Evolutionary conservation across 1,140 invertebrate genomes (phyloP).

Genomic region (Lucilia cuprina): DNA sequence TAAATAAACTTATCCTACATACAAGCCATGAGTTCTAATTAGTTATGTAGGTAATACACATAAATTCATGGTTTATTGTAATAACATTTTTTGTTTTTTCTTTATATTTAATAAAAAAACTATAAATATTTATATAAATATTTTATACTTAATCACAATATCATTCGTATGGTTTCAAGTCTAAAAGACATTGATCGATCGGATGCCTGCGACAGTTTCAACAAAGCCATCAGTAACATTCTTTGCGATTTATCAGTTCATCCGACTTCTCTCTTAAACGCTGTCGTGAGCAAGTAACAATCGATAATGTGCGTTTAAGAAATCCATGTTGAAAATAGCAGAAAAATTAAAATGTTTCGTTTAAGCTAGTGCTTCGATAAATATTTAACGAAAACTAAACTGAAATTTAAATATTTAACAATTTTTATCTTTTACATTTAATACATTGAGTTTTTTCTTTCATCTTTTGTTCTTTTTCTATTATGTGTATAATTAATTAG

Average conservation of each 20-base stretch:
- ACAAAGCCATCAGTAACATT: background rate
- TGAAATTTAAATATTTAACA: background rate
- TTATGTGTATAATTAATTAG: background rate
- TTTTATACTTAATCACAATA: conserved; percentile 4
- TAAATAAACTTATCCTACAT: background rate
- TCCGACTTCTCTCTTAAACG: background rate
- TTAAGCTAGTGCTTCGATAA: no score
- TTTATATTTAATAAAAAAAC: background rate
- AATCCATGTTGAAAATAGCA: background rate
- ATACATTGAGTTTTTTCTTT: background rate
- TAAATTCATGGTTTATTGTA: background rate
- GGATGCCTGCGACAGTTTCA: background rate
- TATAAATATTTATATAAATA: background rate
- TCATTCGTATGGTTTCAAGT: background rate
- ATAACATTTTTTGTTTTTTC: background rate
- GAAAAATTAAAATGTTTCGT: no score
- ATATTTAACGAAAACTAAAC: no score
- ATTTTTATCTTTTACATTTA: background rate
- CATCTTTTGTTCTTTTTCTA: background rate
- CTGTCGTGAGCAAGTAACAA: background rate
- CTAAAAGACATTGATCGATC: background rate
- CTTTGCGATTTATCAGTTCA: background rate
- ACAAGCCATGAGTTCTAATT: background rate
- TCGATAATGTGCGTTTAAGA: background rate
- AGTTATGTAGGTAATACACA: background rate